These are phyloP conservation scores for Podocnemis expansa DNA, from an alignment of 2,113 vertebrate species.

Conservation along the genomic window DNA sequence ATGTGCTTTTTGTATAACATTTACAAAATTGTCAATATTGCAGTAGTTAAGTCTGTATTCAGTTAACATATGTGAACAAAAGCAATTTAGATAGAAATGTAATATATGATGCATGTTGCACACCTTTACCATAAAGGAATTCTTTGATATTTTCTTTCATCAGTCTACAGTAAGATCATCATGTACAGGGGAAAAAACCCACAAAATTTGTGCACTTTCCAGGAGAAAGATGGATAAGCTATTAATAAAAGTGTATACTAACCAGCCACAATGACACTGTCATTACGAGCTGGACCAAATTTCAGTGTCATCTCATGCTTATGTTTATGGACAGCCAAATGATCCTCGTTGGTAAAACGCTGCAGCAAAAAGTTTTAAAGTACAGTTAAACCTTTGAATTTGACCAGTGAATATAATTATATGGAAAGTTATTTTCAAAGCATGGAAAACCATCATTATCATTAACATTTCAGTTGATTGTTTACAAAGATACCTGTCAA, in stretches of 20 bases:
- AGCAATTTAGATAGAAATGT: conserved; percentile 37
- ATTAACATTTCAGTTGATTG: background rate
- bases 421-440: conserved; percentile 68
- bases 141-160: conserved; percentile 38
- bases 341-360: conserved; percentile 99
- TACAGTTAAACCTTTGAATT: conserved; percentile 72
- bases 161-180: background rate
- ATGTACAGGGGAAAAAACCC: conserved; percentile 68
- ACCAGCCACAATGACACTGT: conserved; percentile 98
- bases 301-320: conserved; percentile 99
- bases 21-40: no score
- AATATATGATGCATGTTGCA: conserved; percentile 50
- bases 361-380: conserved; percentile 80
- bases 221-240: conserved; percentile 69
- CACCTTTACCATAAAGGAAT: conserved; percentile 55
- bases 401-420: conserved; percentile 63
- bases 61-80: conserved; percentile 35
- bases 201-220: conserved; percentile 63
- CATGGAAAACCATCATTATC: conserved; percentile 46
- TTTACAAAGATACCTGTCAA: conserved; percentile 36
- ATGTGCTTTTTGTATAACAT: background rate
- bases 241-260: conserved; percentile 76
- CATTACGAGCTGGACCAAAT: conserved; percentile 98
- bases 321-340: conserved; percentile 99
- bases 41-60: conserved; percentile 30